Conservation (phyloP, 2,888 invertebrate species). For the Tachina grossa region DNA sequence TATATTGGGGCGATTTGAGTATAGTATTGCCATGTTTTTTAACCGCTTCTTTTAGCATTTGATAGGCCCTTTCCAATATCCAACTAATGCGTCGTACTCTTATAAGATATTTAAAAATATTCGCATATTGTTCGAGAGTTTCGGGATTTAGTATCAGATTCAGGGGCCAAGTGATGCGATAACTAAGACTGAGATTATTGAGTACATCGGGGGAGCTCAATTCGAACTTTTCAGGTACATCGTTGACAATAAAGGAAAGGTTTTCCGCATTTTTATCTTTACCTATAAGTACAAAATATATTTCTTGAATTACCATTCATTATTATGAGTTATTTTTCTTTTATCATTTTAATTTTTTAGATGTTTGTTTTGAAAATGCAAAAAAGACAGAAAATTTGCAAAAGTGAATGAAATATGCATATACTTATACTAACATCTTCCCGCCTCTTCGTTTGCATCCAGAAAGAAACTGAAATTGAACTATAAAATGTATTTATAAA, state of each 20-base stretch:
- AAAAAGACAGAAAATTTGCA: no score
- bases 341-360: no score
- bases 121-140: conserved; percentile 87
- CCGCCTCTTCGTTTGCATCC: no score
- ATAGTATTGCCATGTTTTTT: conserved; percentile 84
- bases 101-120: conserved; percentile 89
- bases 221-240: conserved; percentile 86
- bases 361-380: no score
- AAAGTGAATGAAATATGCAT: no score
- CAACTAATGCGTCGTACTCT: conserved; percentile 90
- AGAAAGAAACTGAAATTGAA: no score
- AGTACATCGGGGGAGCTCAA: conserved; percentile 87
- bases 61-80: conserved; percentile 88
- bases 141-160: conserved; percentile 90
- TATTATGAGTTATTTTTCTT: no score
- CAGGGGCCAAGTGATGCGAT: conserved; percentile 89
- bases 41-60: conserved; percentile 86
- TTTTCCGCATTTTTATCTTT: conserved; percentile 85
- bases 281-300: conserved; percentile 78
- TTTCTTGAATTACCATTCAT: not conserved
- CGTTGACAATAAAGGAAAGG: conserved; percentile 86
- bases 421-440: no score
- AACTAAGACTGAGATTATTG: conserved; percentile 87
- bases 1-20: conserved; percentile 87
- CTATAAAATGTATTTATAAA: no score